Evolutionary conservation across 2,113 vertebrate species (phyloP).

Genomic region (Hiodon tergisus): DNA sequence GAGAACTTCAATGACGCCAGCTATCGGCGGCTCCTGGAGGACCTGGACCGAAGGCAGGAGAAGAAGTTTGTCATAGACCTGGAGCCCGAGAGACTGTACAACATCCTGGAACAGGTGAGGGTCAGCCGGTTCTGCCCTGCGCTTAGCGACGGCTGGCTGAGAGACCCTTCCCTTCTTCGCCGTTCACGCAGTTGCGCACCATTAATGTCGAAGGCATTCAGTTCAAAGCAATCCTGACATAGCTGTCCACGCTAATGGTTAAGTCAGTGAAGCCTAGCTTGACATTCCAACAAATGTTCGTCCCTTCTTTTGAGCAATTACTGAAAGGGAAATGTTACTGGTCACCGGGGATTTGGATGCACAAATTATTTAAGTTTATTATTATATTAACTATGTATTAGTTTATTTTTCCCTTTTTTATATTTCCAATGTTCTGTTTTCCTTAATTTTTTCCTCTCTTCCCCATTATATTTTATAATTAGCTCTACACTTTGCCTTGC

Average conservation of each 20-base stretch:
- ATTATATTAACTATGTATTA: neutral
- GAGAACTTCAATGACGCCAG: constrained; percentile 97
- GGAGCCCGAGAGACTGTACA: constrained; percentile 93
- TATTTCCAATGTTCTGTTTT: neutral
- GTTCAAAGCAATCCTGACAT: no score
- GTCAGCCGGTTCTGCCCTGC: neutral
- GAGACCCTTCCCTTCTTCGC: neutral
- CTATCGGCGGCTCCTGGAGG: constrained; percentile 89
- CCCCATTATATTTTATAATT: neutral
- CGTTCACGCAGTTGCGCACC: neutral
- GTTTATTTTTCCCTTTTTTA: constrained; percentile 20
- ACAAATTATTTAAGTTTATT: neutral
- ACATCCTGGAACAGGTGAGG: constrained; percentile 91
- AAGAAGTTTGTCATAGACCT: constrained; percentile 97
- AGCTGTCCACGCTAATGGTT: no score
- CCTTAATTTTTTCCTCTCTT: constrained; percentile 1
- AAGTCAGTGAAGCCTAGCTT: neutral
- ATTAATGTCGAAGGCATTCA: neutral
- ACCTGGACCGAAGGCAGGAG: constrained; percentile 92
- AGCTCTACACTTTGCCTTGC: neutral
- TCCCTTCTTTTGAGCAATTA: neutral
- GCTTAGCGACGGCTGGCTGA: neutral
- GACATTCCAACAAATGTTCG: neutral
- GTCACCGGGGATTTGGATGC: no score
- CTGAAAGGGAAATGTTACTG: no score